Evolutionary conservation across 2,113 vertebrate genomes (phyloP), one percentile per base, ranked within the genome.

Genomic region (Lampris incognitus): DNA sequence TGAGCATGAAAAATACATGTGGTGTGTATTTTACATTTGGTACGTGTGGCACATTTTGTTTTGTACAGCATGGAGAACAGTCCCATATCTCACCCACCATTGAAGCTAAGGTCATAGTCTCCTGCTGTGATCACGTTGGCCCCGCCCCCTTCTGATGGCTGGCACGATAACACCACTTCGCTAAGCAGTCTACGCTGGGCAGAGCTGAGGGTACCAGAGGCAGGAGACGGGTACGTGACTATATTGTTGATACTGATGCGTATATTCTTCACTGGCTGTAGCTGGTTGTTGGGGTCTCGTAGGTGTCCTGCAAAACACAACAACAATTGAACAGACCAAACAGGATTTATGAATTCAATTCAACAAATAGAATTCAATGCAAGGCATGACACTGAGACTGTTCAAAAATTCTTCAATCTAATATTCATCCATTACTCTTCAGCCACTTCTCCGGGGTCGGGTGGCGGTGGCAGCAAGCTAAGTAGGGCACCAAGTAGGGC

Each of bases 221-320:
- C 75, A 13, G 95, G 88, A 67, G 92, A 94, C 1, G 95, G 93
- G 8, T 92, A 94, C 1, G 95, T 97, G 72, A 94, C 89, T 74
- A 99, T 92, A 79, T 93, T 97, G 89, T 95, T 98, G 66, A 99
- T 95, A 51, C 95, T 93, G 72, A 99, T 96, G 84, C 97, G 96
- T 92, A 99, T 87, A 89, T 97, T 98, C 90, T 98, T 99, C 77
- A 99, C 97, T 69, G 96, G 85, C 50, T 97, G 97, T 84, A 97
- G 92, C 80, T 98, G 98, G 92, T 99, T 99, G 94, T 96, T 99
- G 66, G 98, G 97, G 93, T 99, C 98, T 88, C 97, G 95, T 93
- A 99, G 95, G 82, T 99, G 98, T 76, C 94, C 94, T 95, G 40
- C 0, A 49, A 13, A 76, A 1, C 40, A 72, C 8, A 11, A 36